Percentiles rank a stretch among this genome's conserved stretches.
These are phyloP conservation scores for Hestina assimilis DNA, from an alignment of 1,140 invertebrate genomes.

Conservation along the genomic window DNA sequence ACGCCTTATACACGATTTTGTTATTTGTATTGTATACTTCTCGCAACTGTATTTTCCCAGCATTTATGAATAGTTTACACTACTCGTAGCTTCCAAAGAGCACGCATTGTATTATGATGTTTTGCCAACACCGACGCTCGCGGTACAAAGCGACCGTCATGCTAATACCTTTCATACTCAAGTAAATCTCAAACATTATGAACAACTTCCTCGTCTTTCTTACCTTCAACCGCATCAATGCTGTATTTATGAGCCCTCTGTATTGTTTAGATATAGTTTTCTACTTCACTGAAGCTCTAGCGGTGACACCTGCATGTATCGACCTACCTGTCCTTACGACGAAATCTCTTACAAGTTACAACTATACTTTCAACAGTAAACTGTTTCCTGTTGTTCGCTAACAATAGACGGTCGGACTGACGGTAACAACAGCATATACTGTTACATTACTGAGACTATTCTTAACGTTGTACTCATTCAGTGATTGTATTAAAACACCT, in stretches of 20 bases:
- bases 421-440: slow-evolving; percentile 42
- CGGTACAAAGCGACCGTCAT: slow-evolving; percentile 37
- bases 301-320: slow-evolving; percentile 51
- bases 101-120: slow-evolving; percentile 39
- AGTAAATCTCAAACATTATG: slow-evolving; percentile 41
- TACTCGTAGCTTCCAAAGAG: slow-evolving; percentile 23
- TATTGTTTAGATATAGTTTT: slow-evolving; percentile 64
- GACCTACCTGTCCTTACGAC: slow-evolving; percentile 67
- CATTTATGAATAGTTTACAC: slow-evolving; percentile 26
- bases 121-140: slow-evolving; percentile 54
- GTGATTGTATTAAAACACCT: slow-evolving; percentile 16
- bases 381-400: slow-evolving; percentile 71
- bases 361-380: slow-evolving; percentile 68
- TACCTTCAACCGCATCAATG: slow-evolving; percentile 41
- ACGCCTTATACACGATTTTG: slow-evolving; percentile 7
- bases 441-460: slow-evolving; percentile 39
- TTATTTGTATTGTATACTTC: slow-evolving; percentile 5
- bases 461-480: slow-evolving; percentile 45
- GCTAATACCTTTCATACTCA: slow-evolving; percentile 44
- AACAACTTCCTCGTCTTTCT: slow-evolving; percentile 70
- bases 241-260: slow-evolving; percentile 41
- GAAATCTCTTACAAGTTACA: slow-evolving; percentile 61
- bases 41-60: slow-evolving; percentile 14
- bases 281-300: slow-evolving; percentile 41
- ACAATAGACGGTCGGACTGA: slow-evolving; percentile 67